A percentile compares a stretch with the other conserved stretches of the same genome.
These are phyloP conservation scores for Nothobranchius furzeri DNA, from an alignment of 2,113 vertebrate species.

Conservation along the genomic window DNA sequence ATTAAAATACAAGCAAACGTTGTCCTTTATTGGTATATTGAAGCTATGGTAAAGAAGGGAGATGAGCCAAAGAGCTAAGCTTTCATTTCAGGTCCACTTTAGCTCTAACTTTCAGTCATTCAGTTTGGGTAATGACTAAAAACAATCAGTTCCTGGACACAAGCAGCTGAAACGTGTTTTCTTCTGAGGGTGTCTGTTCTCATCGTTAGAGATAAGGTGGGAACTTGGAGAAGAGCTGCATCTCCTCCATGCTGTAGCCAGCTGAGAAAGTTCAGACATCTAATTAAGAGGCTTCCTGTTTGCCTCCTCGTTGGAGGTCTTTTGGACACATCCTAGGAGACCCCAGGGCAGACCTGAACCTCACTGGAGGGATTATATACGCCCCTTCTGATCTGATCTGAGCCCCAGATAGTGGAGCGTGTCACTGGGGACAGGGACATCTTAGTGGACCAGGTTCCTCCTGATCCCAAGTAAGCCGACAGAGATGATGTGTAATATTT, in stretches of 20 bases:
- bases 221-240: background rate
- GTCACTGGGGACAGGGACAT: background rate
- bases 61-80: no score
- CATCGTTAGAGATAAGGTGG: no score
- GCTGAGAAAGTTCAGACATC: background rate
- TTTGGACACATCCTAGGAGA: background rate
- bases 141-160: background rate
- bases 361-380: background rate
- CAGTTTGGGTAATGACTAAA: no score
- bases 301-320: background rate
- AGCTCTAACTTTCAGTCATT: no score
- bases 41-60: no score
- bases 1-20: no score
- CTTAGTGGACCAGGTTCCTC: background rate
- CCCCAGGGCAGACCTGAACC: background rate
- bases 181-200: background rate
- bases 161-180: background rate
- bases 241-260: background rate
- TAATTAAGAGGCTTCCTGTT: background rate
- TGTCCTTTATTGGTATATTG: no score
- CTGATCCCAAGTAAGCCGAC: background rate
- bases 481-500: background rate
- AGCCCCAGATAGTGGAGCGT: background rate
- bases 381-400: background rate
- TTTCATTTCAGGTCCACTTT: no score